A percentile compares a stretch with the other conserved stretches of the same genome.
These are phyloP conservation scores for Spinus pinus DNA, from an alignment of 2,797 vertebrate species.

Conservation along the genomic window DNA sequence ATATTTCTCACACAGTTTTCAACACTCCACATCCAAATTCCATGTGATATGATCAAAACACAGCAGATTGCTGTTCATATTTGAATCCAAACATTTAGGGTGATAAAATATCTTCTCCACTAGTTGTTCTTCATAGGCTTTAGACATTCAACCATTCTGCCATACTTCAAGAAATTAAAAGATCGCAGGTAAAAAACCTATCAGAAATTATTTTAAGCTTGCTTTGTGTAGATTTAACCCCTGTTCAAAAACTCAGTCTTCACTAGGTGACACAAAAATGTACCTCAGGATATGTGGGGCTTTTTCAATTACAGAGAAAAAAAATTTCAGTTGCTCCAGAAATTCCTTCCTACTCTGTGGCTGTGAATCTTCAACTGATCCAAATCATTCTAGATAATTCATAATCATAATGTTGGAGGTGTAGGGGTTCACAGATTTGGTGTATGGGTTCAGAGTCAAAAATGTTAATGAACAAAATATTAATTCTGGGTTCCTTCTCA, in stretches of 20 bases:
- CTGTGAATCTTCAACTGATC: neutral
- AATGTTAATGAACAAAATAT: neutral
- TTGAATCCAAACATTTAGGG: neutral
- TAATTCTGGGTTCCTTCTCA: neutral
- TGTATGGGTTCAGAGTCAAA: neutral
- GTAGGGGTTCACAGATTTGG: neutral
- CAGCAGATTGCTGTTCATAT: neutral
- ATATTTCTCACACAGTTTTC: neutral
- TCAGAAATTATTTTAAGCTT: neutral
- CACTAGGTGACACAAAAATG: neutral
- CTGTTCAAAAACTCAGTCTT: neutral
- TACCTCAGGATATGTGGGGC: neutral
- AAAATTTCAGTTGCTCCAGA: neutral
- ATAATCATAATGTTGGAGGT: accelerated
- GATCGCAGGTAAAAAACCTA: accelerated
- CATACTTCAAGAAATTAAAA: neutral
- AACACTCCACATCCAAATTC: neutral
- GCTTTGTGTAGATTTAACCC: neutral
- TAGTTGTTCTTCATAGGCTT: neutral
- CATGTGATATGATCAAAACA: neutral
- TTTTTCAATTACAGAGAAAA: neutral
- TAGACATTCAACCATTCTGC: neutral
- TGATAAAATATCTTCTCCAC: neutral
- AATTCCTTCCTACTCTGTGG: neutral
- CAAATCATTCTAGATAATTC: neutral